Base-by-base conservation (phyloP, 2,113 vertebrate species). In the Muscicapa adusta region DNA sequence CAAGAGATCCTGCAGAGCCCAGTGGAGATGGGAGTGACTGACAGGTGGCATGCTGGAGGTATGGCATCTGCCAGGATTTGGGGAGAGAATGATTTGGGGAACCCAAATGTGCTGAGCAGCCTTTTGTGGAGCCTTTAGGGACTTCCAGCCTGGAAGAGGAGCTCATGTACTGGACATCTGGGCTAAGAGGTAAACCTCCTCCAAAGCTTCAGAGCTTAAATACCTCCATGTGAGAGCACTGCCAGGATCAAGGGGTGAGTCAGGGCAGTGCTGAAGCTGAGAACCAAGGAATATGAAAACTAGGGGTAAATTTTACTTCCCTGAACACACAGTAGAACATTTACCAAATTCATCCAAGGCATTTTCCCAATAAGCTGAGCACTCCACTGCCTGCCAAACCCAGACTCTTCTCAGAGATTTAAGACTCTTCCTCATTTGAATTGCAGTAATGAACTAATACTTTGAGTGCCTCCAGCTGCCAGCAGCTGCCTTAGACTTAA, bases 401-500 rank as follows among this genome's bases (percentile, higher is more conserved):
- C 84, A 78, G 60, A 94, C 83, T 62, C 51, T 88, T 91, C 48
- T 45, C 51, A 76, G 71, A 84, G 87, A 93, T 81, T 89, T 93
- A 88, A 80, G 78, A 70, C 34, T 79, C 81, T 71, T 88, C 78
- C 47, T 88, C 83, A 67, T 94, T 51, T 76, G 51, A 86, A 78
- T 82, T 71, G 76, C 93, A 91, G 54, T 88, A 76, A 88, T 83
- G 96, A 96, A 67, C 92, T 75, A 87, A 88, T n/a, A 38, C 40
- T 62, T 34, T 47, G 77, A 95, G 80, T 81, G 84, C 48, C 82
- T 90, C 81, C 93, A 94, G 94, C 96, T 94, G 96, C 94, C 95
- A 94, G 90, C 94, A 95, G 96, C 97, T 96, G 95, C 51, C 83
- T 94, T 10, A 5, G 56, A 33, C 26, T 88, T 70, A 74, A 88